phyloP scores from a whole-genome alignment of 2,113 vertebrate genomes.

The Stercorarius parasiticus region DNA sequence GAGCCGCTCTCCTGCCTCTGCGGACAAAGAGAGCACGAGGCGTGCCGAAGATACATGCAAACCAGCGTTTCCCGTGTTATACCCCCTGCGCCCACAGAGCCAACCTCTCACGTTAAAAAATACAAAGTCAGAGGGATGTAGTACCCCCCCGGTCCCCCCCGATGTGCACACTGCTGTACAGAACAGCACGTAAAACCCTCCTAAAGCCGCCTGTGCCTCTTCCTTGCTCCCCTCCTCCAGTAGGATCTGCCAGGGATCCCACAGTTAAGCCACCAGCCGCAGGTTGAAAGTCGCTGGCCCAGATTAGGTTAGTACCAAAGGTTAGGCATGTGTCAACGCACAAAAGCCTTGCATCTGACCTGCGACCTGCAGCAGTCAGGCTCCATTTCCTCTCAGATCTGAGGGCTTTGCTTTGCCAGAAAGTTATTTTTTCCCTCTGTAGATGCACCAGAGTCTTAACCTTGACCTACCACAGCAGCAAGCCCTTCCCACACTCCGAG shows the following conservation, averaged over 20 bases:
- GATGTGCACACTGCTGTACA: rapidly evolving
- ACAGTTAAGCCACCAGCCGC: rapidly evolving
- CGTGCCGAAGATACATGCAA: background rate
- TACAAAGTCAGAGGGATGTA: rapidly evolving
- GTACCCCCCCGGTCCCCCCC: rapidly evolving
- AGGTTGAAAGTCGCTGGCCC: background rate
- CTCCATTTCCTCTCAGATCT: background rate
- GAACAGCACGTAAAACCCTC: background rate
- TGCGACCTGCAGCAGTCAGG: background rate
- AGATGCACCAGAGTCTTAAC: background rate
- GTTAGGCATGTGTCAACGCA: background rate
- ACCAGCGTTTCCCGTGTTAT: background rate
- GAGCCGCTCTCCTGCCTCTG: background rate
- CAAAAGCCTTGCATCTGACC: background rate
- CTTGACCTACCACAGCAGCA: background rate
- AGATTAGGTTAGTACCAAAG: background rate
- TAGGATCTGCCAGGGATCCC: background rate
- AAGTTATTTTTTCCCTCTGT: background rate
- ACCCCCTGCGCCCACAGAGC: background rate
- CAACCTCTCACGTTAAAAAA: rapidly evolving
- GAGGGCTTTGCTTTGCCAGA: background rate
- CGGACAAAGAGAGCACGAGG: slow-evolving; percentile 19
- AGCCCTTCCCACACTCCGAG: background rate
- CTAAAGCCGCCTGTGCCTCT: rapidly evolving
- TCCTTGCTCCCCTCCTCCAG: rapidly evolving